A percentile compares a stretch with the other conserved stretches of the same genome.
Evolutionary conservation across 2,113 vertebrate genomes (phyloP).

Genomic region (Platichthys stellatus): DNA sequence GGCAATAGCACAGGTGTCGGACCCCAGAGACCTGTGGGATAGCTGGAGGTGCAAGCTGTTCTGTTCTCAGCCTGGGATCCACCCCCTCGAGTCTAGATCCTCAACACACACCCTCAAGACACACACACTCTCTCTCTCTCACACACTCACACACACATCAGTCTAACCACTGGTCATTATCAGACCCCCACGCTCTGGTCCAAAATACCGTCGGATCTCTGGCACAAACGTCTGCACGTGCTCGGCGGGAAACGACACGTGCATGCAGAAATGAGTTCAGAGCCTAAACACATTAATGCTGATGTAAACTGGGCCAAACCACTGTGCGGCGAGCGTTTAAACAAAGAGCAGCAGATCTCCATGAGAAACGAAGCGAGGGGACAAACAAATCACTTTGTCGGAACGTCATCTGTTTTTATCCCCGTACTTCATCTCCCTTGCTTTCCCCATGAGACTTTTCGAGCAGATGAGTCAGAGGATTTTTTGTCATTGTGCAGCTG

Average conservation of each 20-base stretch:
- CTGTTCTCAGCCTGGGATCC: conserved; percentile 64
- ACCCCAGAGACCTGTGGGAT: conserved; percentile 64
- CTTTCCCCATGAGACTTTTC: conserved; percentile 15
- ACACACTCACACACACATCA: conserved; percentile 7
- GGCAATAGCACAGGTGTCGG: conserved; percentile 76
- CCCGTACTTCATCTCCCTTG: conserved; percentile 6
- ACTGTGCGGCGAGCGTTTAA: conserved; percentile 8
- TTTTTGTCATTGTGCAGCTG: conserved; percentile 3
- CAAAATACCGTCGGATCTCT: conserved; percentile 48
- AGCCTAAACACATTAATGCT: conserved; percentile 68
- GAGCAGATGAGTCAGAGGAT: conserved; percentile 53
- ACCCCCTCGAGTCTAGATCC: conserved; percentile 38
- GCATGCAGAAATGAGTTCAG: conserved; percentile 41
- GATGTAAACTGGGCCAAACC: conserved; percentile 58
- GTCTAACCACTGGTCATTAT: conserved; percentile 37
- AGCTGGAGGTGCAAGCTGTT: conserved; percentile 53
- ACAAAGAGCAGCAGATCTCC: conserved; percentile 36
- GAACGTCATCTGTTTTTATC: conserved; percentile 25
- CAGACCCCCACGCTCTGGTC: conserved; percentile 1
- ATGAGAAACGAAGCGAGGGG: conserved; percentile 43
- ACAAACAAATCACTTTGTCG: conserved; percentile 26
- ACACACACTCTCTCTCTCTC: neutral
- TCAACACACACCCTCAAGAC: conserved; percentile 30
- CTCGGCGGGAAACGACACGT: conserved; percentile 3
- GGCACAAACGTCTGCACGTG: conserved; percentile 47